Evolutionary conservation across 2,888 invertebrate genomes (phyloP).

Genomic region (Hipparchia semele): DNA sequence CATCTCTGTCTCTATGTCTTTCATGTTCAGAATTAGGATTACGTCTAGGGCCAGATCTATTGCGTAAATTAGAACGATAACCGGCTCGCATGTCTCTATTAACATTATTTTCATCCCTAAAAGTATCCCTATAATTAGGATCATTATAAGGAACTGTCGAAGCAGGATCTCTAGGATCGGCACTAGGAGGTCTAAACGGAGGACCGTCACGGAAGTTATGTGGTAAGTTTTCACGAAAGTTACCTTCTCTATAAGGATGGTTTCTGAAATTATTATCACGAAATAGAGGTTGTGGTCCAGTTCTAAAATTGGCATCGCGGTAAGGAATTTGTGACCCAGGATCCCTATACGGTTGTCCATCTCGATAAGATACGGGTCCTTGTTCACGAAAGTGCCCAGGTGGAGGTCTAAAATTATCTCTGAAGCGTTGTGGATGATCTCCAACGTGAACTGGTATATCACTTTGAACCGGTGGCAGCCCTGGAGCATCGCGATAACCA

Average conservation of each 20-base stretch:
- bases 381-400: slow-evolving; percentile 67
- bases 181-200: slow-evolving; percentile 68
- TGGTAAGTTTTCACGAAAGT: slow-evolving; percentile 65
- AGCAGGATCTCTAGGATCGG: slow-evolving; percentile 65
- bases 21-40: slow-evolving; percentile 67
- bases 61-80: slow-evolving; percentile 60
- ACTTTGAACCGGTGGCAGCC: slow-evolving; percentile 54
- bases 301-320: slow-evolving; percentile 66
- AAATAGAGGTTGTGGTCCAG: slow-evolving; percentile 63
- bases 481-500: slow-evolving; percentile 60
- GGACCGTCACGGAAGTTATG: slow-evolving; percentile 67
- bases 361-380: slow-evolving; percentile 59
- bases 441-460: slow-evolving; percentile 75
- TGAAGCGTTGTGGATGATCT: slow-evolving; percentile 63
- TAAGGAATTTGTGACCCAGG: slow-evolving; percentile 56
- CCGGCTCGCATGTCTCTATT: slow-evolving; percentile 63
- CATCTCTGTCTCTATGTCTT: slow-evolving; percentile 71
- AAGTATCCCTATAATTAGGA: slow-evolving; percentile 68
- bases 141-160: slow-evolving; percentile 61
- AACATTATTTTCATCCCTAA: slow-evolving; percentile 60
- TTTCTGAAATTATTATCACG: slow-evolving; percentile 67
- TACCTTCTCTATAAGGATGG: slow-evolving; percentile 66
- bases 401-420: slow-evolving; percentile 68
- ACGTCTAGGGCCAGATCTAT: slow-evolving; percentile 63
- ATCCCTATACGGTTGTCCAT: slow-evolving; percentile 62